Evolutionary conservation across 53 echinoderm and acorn worm genomes (phyloP).

Genomic region (Astropecten irregularis): DNA sequence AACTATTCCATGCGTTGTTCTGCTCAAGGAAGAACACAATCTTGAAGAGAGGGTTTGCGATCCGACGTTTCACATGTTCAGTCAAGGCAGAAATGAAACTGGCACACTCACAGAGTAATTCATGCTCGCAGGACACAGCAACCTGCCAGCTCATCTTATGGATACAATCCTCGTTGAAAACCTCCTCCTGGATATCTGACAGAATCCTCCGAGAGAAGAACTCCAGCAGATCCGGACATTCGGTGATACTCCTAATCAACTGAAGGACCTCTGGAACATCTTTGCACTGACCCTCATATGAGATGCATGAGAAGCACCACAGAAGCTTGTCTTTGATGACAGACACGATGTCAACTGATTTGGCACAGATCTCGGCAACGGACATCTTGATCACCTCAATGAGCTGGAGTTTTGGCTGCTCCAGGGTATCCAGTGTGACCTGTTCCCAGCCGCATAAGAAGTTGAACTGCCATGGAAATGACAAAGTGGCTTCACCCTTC

Average conservation of each 20-base stretch:
- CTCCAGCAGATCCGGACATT: slow-evolving; percentile 3
- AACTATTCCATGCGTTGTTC: slow-evolving; percentile 33
- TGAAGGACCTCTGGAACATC: slow-evolving; percentile 34
- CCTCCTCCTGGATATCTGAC: slow-evolving; percentile 22
- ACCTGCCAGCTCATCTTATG: slow-evolving; percentile 27
- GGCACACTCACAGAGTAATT: slow-evolving; percentile 33
- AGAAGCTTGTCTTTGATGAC: slow-evolving; percentile 43
- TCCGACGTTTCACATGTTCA: slow-evolving; percentile 23
- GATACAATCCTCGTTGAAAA: neutral
- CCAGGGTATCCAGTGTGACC: slow-evolving; percentile 52
- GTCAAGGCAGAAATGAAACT: slow-evolving; percentile 24
- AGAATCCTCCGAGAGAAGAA: neutral
- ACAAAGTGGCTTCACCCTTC: neutral
- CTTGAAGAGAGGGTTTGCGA: slow-evolving; percentile 31
- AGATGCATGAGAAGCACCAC: slow-evolving; percentile 62
- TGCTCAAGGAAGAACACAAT: slow-evolving; percentile 43
- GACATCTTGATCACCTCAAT: slow-evolving; percentile 22
- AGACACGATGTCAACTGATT: slow-evolving; percentile 32
- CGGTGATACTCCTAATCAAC: slow-evolving; percentile 10
- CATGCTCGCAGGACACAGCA: slow-evolving; percentile 35
- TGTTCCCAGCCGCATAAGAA: slow-evolving; percentile 60
- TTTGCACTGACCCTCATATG: slow-evolving; percentile 41
- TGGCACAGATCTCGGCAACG: slow-evolving; percentile 30
- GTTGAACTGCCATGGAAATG: slow-evolving; percentile 59
- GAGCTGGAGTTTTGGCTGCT: slow-evolving; percentile 23